These are phyloP conservation scores for Drosophila cardini DNA, from an alignment of 1,140 invertebrate species.

Conservation along the genomic window DNA sequence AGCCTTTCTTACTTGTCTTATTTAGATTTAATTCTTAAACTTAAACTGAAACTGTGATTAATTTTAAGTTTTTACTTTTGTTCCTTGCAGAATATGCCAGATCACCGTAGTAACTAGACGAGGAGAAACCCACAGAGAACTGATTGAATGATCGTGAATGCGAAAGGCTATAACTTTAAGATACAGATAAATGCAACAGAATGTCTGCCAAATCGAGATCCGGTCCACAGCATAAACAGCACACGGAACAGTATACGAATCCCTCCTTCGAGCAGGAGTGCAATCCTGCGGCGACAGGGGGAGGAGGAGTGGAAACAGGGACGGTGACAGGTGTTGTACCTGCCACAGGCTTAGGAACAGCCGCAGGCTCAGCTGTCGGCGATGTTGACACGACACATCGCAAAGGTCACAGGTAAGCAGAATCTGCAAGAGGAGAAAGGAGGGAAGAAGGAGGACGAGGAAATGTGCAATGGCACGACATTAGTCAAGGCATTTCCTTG, in stretches of 20 bases:
- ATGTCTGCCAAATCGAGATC: slow-evolving; percentile 62
- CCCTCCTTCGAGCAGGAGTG: slow-evolving; percentile 77
- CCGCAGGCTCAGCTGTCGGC: slow-evolving; percentile 38
- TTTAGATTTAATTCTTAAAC: no score
- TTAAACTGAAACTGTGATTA: neutral
- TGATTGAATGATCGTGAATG: slow-evolving; percentile 48
- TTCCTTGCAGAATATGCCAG: slow-evolving; percentile 47
- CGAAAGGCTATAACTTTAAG: slow-evolving; percentile 19
- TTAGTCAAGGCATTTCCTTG: slow-evolving; percentile 35
- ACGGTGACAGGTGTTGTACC: slow-evolving; percentile 7
- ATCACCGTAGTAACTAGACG: slow-evolving; percentile 23
- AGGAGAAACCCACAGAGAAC: slow-evolving; percentile 26
- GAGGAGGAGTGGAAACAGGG: slow-evolving; percentile 23
- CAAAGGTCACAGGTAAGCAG: slow-evolving; percentile 82
- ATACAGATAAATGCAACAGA: slow-evolving; percentile 54
- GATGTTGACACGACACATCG: slow-evolving; percentile 72
- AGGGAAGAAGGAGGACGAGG: neutral
- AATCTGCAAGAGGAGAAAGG: slow-evolving; percentile 45
- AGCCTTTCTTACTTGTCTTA: no score
- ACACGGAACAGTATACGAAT: slow-evolving; percentile 75
- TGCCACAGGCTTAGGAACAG: slow-evolving; percentile 23
- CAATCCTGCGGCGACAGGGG: slow-evolving; percentile 34
- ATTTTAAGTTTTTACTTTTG: neutral
- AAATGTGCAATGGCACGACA: slow-evolving; percentile 57
- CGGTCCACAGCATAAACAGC: slow-evolving; percentile 44